These are phyloP conservation scores for Pipistrellus pipistrellus DNA, from an alignment of 2,797 vertebrate genomes.

Conservation along the genomic window DNA sequence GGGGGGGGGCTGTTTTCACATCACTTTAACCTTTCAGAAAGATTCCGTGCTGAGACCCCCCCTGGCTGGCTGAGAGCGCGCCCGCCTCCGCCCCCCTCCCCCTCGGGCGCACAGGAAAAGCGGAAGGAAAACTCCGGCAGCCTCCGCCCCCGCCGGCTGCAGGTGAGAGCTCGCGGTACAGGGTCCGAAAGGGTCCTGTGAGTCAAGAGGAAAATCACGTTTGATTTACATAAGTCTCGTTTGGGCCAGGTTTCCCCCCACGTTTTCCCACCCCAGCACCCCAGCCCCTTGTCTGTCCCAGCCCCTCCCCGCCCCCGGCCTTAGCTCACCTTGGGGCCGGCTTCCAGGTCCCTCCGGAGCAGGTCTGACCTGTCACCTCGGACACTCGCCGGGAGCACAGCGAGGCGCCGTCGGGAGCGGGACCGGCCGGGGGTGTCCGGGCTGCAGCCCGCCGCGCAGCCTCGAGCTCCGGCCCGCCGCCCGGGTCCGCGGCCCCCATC, in stretches of 20 bases:
- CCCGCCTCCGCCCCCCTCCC: too few relatives aligned
- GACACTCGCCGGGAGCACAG: background rate
- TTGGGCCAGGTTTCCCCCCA: background rate
- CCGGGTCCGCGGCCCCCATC: background rate
- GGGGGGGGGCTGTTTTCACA: background rate
- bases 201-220: slow-evolving; percentile 1
- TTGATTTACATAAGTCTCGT: slow-evolving; percentile 45
- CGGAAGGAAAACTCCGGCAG: background rate
- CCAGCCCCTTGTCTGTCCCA: background rate
- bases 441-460: too few relatives aligned
- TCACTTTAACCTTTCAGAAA: background rate
- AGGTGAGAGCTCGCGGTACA: background rate
- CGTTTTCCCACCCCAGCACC: background rate
- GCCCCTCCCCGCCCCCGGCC: background rate
- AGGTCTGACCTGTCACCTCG: background rate
- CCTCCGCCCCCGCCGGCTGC: background rate
- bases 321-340: background rate
- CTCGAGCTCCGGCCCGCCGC: fast-evolving
- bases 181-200: background rate
- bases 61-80: background rate
- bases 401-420: background rate
- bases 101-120: background rate
- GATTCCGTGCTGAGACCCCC: background rate
- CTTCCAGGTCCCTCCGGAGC: background rate
- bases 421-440: background rate